These are phyloP conservation scores for Pseudotriccus pelzelni DNA, from an alignment of 2,797 vertebrate species.

Conservation along the genomic window DNA sequence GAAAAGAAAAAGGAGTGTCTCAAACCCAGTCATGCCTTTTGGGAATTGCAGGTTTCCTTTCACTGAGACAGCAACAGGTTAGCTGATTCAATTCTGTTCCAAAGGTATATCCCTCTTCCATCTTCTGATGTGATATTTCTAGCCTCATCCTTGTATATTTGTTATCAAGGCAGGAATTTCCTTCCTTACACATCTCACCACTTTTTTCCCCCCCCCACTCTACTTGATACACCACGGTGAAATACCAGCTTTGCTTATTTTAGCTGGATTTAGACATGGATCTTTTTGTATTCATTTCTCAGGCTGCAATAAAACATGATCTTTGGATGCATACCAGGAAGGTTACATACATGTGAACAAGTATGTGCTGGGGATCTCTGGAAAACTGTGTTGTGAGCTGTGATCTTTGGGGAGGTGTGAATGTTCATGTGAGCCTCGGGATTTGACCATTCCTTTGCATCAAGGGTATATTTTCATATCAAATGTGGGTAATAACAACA, in stretches of 20 bases:
- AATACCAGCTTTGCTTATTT: background rate
- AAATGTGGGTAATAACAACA: background rate
- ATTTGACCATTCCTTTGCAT: background rate
- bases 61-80: background rate
- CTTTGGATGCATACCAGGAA: background rate
- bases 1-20: background rate
- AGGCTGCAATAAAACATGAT: background rate
- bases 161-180: background rate
- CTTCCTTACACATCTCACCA: background rate
- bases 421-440: background rate
- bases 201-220: background rate
- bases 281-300: background rate
- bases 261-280: accelerated
- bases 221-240: accelerated
- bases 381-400: background rate
- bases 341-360: background rate
- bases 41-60: background rate
- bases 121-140: background rate
- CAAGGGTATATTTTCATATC: background rate
- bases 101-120: background rate
- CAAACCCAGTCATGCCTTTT: background rate
- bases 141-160: background rate
- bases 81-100: background rate
- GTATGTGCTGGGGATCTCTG: background rate
- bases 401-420: background rate